A percentile compares a stretch with the other conserved stretches of the same genome.
Evolutionary conservation across 2,888 invertebrate genomes (phyloP).

Genomic region (Halictus quadricinctus): DNA sequence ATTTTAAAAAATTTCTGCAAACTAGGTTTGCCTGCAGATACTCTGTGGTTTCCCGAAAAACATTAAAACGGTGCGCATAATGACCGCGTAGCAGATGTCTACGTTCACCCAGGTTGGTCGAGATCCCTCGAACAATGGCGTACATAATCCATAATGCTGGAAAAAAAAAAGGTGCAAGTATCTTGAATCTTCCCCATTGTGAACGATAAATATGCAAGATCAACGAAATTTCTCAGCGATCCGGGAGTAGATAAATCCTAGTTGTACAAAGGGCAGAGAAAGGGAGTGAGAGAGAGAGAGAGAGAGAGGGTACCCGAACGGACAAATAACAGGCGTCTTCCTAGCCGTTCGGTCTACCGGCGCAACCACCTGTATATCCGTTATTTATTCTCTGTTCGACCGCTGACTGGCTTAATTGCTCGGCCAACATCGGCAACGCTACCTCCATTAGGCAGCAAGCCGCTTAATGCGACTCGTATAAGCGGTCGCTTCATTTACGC

Average conservation of each 20-base stretch:
- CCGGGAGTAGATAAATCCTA: constrained; percentile 20
- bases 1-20: background rate
- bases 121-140: background rate
- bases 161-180: background rate
- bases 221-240: constrained; percentile 34
- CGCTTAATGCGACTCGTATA: constrained; percentile 58
- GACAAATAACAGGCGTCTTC: constrained; percentile 45
- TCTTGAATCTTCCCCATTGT: background rate
- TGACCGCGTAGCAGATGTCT: background rate
- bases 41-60: too few relatives aligned
- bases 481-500: constrained; percentile 62
- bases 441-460: constrained; percentile 72
- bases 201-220: constrained; percentile 34
- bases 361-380: constrained; percentile 72
- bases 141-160: background rate
- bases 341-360: constrained; percentile 45
- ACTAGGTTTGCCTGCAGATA: background rate
- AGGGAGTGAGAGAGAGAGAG: too few relatives aligned
- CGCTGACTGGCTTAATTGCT: constrained; percentile 73
- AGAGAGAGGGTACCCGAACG: constrained; percentile 18
- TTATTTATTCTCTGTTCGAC: constrained; percentile 74
- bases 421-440: constrained; percentile 73
- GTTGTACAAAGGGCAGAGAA: constrained; percentile 5
- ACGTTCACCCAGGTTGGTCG: background rate
- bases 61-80: background rate